These are phyloP conservation scores for Pogoniulus pusillus DNA, from an alignment of 2,797 vertebrate species.

Conservation along the genomic window DNA sequence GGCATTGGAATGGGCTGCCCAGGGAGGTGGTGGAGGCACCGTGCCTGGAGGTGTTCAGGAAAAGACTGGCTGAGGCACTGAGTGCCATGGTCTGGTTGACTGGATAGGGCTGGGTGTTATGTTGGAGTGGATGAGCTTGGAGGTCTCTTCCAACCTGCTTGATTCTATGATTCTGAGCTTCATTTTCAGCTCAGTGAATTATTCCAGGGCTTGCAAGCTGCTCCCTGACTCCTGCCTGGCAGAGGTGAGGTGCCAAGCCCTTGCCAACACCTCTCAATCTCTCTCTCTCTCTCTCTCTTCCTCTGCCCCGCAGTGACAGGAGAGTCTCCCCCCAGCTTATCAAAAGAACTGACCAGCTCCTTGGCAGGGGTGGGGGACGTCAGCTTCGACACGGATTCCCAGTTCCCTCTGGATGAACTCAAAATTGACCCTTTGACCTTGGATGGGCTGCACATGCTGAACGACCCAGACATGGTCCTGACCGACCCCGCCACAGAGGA, in stretches of 20 bases:
- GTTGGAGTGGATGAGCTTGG: too few relatives aligned
- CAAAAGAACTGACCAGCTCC: constrained; percentile 95
- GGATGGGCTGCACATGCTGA: constrained; percentile 98
- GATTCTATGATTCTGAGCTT: too few relatives aligned
- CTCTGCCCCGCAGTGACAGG: constrained; percentile 84
- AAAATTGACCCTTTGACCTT: constrained; percentile 98
- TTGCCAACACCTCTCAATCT: too few relatives aligned
- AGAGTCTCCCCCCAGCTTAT: constrained; percentile 97
- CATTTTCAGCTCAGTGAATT: fast-evolving
- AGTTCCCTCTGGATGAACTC: constrained; percentile 97
- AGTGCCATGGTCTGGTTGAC: too few relatives aligned
- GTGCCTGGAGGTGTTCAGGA: too few relatives aligned
- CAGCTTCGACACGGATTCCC: constrained; percentile 95
- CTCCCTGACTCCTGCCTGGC: fast-evolving
- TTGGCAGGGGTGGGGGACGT: constrained; percentile 92
- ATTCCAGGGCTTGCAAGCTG: background rate
- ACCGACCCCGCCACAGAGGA: constrained; percentile 96
- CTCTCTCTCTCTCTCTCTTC: background rate
- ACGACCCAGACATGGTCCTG: constrained; percentile 98
- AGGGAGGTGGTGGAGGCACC: too few relatives aligned
- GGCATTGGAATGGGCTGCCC: too few relatives aligned
- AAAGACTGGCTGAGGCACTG: too few relatives aligned
- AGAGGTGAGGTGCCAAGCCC: fast-evolving
- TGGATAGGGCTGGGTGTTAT: too few relatives aligned
- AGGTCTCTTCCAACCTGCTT: too few relatives aligned